Conservation (phyloP, 2,888 invertebrate species). For the Oxycera nigricornis region DNA sequence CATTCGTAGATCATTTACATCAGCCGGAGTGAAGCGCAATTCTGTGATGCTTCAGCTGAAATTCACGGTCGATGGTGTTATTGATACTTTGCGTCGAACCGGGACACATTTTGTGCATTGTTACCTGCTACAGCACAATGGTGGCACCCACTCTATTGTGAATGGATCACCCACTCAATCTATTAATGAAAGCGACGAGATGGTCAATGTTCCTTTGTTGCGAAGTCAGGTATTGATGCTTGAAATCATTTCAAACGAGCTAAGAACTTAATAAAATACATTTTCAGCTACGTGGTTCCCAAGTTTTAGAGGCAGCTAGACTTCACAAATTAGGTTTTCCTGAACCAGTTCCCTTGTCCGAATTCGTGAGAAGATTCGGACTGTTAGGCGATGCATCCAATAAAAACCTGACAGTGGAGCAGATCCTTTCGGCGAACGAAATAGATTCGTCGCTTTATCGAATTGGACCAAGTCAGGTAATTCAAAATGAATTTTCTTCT, state of each 20-base stretch:
- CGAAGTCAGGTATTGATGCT: slow-evolving; percentile 75
- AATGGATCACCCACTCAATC: slow-evolving; percentile 57
- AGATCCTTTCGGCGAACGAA: slow-evolving; percentile 83
- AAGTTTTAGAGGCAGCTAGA: slow-evolving; percentile 86
- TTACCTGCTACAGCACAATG: slow-evolving; percentile 79
- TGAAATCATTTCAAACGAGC: slow-evolving; percentile 37
- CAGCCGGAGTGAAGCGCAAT: slow-evolving; percentile 78
- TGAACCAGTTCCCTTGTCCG: slow-evolving; percentile 85
- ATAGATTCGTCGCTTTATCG: slow-evolving; percentile 85
- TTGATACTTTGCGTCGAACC: slow-evolving; percentile 88
- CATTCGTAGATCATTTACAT: slow-evolving; percentile 86
- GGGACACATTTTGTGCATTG: slow-evolving; percentile 89
- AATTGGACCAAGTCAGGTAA: slow-evolving; percentile 92
- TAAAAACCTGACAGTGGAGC: slow-evolving; percentile 71
- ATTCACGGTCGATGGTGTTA: slow-evolving; percentile 83
- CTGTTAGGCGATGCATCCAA: slow-evolving; percentile 61
- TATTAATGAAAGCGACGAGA: slow-evolving; percentile 59
- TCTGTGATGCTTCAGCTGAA: slow-evolving; percentile 85
- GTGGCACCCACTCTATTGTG: slow-evolving; percentile 65
- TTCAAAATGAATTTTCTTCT: too few species aligned
- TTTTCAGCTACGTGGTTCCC: slow-evolving; percentile 83
- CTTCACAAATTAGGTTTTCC: slow-evolving; percentile 94
- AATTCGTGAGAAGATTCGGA: slow-evolving; percentile 86
- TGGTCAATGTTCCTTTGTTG: slow-evolving; percentile 84
- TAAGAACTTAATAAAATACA: slow-evolving; percentile 42